phyloP scores from a whole-genome alignment of 2,888 invertebrate species.

The Noctua janthe region DNA sequence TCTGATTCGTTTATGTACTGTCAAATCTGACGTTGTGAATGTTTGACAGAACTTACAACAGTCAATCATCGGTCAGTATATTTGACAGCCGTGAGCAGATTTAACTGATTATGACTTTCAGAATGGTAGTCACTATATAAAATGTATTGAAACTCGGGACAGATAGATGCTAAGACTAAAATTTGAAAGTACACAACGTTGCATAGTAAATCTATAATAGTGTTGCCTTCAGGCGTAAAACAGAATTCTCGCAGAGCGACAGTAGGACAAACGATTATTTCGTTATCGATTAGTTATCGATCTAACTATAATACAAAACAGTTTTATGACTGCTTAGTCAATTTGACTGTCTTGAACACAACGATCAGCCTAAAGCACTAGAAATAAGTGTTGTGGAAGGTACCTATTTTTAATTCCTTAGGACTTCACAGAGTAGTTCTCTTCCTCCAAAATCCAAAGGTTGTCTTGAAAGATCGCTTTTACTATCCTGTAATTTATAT shows the following conservation, averaged over 20 bases:
- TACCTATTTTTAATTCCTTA: neutral
- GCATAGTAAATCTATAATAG: neutral
- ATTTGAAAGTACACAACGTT: constrained; percentile 28
- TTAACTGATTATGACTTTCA: neutral
- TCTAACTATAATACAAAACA: neutral
- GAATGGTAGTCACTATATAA: neutral
- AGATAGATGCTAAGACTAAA: neutral
- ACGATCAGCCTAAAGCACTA: neutral
- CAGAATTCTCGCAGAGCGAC: constrained; percentile 6
- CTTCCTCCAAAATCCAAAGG: neutral
- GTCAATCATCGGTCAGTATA: neutral
- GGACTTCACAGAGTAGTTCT: neutral
- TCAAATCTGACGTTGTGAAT: constrained; percentile 9
- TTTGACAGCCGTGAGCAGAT: neutral
- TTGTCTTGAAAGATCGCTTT: neutral
- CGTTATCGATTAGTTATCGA: neutral
- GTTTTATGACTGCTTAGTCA: neutral
- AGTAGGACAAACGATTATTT: neutral
- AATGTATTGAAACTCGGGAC: neutral
- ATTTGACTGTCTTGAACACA: neutral
- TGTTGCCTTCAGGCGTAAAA: constrained; percentile 13
- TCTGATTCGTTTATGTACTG: constrained; percentile 2
- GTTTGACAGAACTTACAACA: neutral
- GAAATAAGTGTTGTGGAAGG: neutral
- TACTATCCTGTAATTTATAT: neutral